Percentiles rank a stretch among this genome's conserved stretches.
These are phyloP conservation scores for Cladorhizidae sp. DNA, from an alignment of 37 sponge, comb jelly and placozoan genomes.

Conservation along the genomic window DNA sequence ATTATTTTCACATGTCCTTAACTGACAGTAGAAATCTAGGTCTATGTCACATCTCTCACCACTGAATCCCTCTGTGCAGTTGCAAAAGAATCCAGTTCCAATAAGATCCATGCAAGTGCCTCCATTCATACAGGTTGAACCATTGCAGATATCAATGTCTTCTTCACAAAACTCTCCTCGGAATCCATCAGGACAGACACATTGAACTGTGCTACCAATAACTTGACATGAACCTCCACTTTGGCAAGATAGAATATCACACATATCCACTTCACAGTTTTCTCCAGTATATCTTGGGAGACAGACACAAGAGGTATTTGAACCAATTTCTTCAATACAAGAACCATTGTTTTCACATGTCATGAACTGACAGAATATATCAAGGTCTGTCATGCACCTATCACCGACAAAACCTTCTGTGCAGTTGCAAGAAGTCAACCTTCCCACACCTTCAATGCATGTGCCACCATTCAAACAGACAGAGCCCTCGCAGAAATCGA, in stretches of 20 bases:
- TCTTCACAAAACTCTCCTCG: conserved; percentile 8
- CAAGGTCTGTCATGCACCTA: conserved; percentile 20
- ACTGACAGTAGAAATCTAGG: conserved; percentile 1
- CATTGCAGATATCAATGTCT: conserved; percentile 12
- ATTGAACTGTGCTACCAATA: background rate
- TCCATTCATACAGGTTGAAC: conserved; percentile 68
- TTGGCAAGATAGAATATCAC: conserved; percentile 36
- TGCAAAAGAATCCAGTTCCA: conserved; percentile 34
- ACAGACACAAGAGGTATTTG: conserved; percentile 35
- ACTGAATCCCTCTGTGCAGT: conserved; percentile 38
- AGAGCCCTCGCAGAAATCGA: conserved; percentile 28
- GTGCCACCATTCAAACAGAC: conserved; percentile 68
- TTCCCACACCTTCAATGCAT: conserved; percentile 50
- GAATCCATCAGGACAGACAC: conserved; percentile 30
- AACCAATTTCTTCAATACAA: conserved; percentile 42
- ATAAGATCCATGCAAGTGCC: conserved; percentile 62
- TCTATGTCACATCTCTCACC: conserved; percentile 38
- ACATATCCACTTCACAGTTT: conserved; percentile 40
- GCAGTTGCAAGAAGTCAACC: conserved; percentile 24
- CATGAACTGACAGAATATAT: conserved; percentile 1
- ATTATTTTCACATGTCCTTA: conserved; percentile 34
- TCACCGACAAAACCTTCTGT: conserved; percentile 18
- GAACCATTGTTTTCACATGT: conserved; percentile 66
- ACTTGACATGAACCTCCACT: conserved; percentile 73
- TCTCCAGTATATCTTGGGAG: conserved; percentile 39